Evolutionary conservation across 2,888 invertebrate genomes (phyloP).

Genomic region (Ormyrus thymus): DNA sequence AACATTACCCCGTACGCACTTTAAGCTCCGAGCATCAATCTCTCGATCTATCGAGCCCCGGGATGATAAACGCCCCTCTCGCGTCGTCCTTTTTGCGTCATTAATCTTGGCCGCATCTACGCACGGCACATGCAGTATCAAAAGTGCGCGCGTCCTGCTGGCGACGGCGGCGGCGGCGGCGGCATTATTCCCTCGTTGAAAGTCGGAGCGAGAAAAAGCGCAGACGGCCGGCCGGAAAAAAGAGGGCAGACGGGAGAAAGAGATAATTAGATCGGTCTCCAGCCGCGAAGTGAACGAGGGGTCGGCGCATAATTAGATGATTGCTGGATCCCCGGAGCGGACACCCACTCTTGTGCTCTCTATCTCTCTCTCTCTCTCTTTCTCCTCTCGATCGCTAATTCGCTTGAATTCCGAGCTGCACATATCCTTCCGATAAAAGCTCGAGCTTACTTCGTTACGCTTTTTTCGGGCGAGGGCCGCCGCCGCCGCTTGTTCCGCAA

Average conservation of each 20-base stretch:
- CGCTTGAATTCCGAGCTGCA: slow-evolving; percentile 43
- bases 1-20: no score
- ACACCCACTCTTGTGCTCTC: not conserved
- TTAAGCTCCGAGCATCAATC: not conserved
- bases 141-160: slow-evolving; percentile 1
- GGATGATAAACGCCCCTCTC: slow-evolving; percentile 23
- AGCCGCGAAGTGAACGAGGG: slow-evolving; percentile 49
- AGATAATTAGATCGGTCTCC: slow-evolving; percentile 52
- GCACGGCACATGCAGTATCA: slow-evolving; percentile 6
- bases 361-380: no score
- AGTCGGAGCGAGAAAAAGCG: not conserved
- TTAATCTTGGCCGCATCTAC: slow-evolving; percentile 11
- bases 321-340: slow-evolving; percentile 52
- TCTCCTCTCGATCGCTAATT: slow-evolving; percentile 27
- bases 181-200: slow-evolving; percentile 12
- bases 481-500: not conserved
- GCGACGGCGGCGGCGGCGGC: not conserved
- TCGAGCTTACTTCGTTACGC: slow-evolving; percentile 31
- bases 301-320: slow-evolving; percentile 53
- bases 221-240: not conserved
- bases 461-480: not conserved
- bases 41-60: slow-evolving; percentile 32
- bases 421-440: not conserved
- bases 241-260: slow-evolving; percentile 14
- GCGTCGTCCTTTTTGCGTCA: slow-evolving; percentile 31